Base-by-base conservation (phyloP, 2,113 vertebrate species). In the Falco punctatus region DNA sequence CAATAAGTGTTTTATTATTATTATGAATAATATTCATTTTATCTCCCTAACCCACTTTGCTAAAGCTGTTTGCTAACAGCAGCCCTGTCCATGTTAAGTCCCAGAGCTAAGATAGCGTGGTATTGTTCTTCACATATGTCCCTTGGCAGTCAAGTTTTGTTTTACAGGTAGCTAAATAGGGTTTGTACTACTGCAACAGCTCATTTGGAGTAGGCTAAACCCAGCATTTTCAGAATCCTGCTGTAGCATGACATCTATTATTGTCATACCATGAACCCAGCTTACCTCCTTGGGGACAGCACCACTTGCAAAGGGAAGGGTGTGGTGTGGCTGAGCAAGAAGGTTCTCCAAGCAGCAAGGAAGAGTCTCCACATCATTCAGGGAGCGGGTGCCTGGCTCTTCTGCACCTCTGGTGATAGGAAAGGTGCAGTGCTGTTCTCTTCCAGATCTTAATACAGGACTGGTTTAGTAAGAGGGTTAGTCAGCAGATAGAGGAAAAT, bases 11-110 rank as follows among this genome's bases (percentile, higher is more conserved):
- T 86, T 59, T 38, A 38, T 38, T 38, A 38, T 38, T 38, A 38
- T 38, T 38, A 38, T 38, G 38, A 38, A 38, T 38, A 95, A 75
- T 90, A 80, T 8, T 86, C 0, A 62, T 46, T 75, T 58, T 0
- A 20, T 52, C n/a, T 71, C 49, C n/a, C 20, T 67, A 15, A 4
- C 4, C 9, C 3, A 10, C 46, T 38, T 57, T 85, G 73, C 35
- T 14, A 66, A 65, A 81, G 51, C 15, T 73, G 9, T 61, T 72
- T 54, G 46, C 40, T 54, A 11, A 13, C 1, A 3, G 33, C 30
- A 65, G 1, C n/a, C 7, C 0, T 0, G 66, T 74, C 66, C 10
- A 0, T 42, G 44, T 52, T 23, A 81, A 73, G 14, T 30, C 26
- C 24, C 44, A 40, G 64, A 55, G 22, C 44, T 52, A 33, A 27